phyloP scores from a whole-genome alignment of 37 sponge, comb jelly and placozoan genomes.

The Aphrocallistes beatrix region DNA sequence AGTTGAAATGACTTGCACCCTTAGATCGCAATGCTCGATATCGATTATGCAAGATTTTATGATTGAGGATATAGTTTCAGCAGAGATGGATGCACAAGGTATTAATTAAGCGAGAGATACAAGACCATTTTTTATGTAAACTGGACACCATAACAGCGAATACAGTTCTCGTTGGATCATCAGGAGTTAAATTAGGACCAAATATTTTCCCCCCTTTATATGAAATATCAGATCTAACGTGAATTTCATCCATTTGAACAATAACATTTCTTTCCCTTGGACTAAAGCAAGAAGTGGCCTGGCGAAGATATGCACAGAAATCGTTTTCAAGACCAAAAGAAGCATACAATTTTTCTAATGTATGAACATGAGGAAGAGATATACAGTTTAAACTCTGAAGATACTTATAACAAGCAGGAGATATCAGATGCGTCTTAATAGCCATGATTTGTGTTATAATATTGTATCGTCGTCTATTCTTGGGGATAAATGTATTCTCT shows the following conservation, averaged over 20 bases:
- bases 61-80: not conserved
- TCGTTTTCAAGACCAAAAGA: too few species aligned
- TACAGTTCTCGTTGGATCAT: not conserved
- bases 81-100: not conserved
- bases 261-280: too few species aligned
- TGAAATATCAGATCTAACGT: not conserved
- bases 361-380: too few species aligned
- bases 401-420: too few species aligned
- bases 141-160: constrained; percentile 2
- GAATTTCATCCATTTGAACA: not conserved
- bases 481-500: too few species aligned
- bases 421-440: too few species aligned
- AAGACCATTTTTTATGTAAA: not conserved
- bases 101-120: not conserved
- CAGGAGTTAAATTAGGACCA: not conserved
- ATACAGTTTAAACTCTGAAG: too few species aligned
- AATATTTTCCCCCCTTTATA: not conserved
- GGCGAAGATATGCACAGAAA: too few species aligned
- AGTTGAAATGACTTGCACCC: not conserved
- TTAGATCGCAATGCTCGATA: not conserved
- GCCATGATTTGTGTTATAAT: too few species aligned
- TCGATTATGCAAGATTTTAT: not conserved
- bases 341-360: too few species aligned
- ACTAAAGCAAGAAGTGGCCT: too few species aligned
- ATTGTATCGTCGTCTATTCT: too few species aligned